phyloP scores from a whole-genome alignment of 2,797 vertebrate genomes.

The Odontamblyopus rebecca region DNA sequence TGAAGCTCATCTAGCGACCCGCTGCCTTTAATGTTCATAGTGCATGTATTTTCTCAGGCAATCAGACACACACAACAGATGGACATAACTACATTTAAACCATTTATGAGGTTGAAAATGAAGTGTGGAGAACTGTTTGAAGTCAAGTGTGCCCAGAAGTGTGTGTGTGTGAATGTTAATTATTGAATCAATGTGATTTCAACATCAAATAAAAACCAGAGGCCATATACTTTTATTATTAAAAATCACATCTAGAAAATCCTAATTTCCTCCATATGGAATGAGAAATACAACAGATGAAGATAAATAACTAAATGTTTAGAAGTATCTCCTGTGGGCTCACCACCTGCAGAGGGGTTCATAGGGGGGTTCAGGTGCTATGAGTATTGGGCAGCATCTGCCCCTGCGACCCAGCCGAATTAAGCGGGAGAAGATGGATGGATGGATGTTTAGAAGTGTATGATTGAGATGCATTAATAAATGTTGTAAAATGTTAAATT shows the following conservation, averaged over 20 bases:
- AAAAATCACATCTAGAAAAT: constrained; percentile 35
- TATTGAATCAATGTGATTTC: constrained; percentile 64
- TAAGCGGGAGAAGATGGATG: too few species aligned
- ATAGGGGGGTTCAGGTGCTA: too few species aligned
- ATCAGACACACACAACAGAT: constrained; percentile 18
- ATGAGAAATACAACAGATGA: constrained; percentile 2
- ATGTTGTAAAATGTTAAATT: not conserved
- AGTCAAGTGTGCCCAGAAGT: constrained; percentile 55
- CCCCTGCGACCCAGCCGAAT: too few species aligned
- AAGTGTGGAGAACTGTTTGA: constrained; percentile 56
- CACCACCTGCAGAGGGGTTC: too few species aligned
- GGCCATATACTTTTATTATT: constrained; percentile 46
- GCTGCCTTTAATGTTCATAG: constrained; percentile 45
- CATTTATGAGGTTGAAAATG: constrained; percentile 66
- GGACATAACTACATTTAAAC: constrained; percentile 54
- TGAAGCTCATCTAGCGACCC: constrained; percentile 60
- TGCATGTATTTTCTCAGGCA: constrained; percentile 40
- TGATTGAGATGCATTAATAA: not conserved
- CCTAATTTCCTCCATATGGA: constrained; percentile 26
- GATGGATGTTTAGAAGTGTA: not conserved
- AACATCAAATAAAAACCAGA: constrained; percentile 72
- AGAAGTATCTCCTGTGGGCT: not conserved
- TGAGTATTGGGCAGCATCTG: too few species aligned
- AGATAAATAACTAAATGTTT: not conserved
- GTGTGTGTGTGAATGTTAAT: constrained; percentile 50